Conservation (phyloP, 2,113 vertebrate genomes). For the Callionymus lyra region DNA sequence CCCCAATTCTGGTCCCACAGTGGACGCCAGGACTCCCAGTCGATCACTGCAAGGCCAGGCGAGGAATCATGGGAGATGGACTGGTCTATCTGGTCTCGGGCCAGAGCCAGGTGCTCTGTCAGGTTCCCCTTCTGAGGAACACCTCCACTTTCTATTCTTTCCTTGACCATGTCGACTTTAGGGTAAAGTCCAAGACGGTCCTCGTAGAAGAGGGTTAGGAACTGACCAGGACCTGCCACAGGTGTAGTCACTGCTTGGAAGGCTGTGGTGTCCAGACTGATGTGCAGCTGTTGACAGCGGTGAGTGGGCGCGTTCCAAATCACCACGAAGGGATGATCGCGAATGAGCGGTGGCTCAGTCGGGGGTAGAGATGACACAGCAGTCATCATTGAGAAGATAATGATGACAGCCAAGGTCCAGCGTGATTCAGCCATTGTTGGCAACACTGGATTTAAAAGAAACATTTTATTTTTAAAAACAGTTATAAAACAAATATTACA, state of each 20-base stretch:
- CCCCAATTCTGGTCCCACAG: constrained; percentile 78
- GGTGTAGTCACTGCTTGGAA: constrained; percentile 72
- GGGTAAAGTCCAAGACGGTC: constrained; percentile 82
- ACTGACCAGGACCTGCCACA: constrained; percentile 55
- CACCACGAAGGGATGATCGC: constrained; percentile 66
- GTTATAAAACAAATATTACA: no score
- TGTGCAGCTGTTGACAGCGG: constrained; percentile 50
- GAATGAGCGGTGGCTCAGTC: constrained; percentile 59
- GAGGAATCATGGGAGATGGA: constrained; percentile 60
- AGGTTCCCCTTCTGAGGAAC: constrained; percentile 72
- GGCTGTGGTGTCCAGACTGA: constrained; percentile 66
- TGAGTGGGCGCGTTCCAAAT: constrained; percentile 79
- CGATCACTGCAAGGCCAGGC: constrained; percentile 79
- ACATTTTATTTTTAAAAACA: background rate
- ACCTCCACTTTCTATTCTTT: constrained; percentile 52
- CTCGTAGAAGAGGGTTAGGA: constrained; percentile 78
- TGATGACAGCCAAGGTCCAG: constrained; percentile 16
- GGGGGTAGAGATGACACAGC: constrained; percentile 7
- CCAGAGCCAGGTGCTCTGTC: constrained; percentile 65
- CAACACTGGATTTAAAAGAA: background rate
- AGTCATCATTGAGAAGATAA: constrained; percentile 10
- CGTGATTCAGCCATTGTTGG: background rate
- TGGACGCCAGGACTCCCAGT: constrained; percentile 91
- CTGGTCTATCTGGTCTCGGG: constrained; percentile 59
- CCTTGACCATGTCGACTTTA: constrained; percentile 50